Evolutionary conservation across 2,113 vertebrate genomes (phyloP), one percentile per base, ranked within the genome.

Genomic region (Eira barbara): DNA sequence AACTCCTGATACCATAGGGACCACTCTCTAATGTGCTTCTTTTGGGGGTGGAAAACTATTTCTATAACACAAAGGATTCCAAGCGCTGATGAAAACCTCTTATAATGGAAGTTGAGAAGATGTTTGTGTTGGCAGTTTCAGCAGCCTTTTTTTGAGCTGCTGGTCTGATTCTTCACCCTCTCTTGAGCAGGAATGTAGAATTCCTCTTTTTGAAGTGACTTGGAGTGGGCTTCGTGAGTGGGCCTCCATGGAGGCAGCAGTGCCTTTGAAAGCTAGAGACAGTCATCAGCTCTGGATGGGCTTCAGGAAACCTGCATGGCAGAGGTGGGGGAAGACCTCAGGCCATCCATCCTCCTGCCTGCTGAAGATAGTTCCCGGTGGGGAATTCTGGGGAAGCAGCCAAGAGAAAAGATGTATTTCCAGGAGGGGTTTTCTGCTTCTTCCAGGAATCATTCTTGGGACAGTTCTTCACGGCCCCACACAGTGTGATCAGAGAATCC

Each of bases 351-450:
- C 93, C 97, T 97, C 86, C 95, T 93, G 91, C 96, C 39, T 67
- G 96, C 74, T 93, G 74, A 85, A 61, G 85, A 95, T 74, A 93
- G 91, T 84, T 98, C 96, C 96, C 74, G 10, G 61, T 59, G 82
- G 97, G 94, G 93, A 87, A 89, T 93, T 98, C 96, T 97, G 98
- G 98, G 98, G 97, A 91, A 55, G 91, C 74, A 97, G 98, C 98
- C 98, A 98, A 97, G 82, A 95, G 89, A 80, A 93, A 98, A 98
- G 97, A 98, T 97, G 84, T 93, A 98, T 97, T 98, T 98, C 82
- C 95, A 97, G 95, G 89, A 97, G 98, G 96, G 93, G 49, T 92
- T 97, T 96, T 97, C 91, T 91, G 86, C 83, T 81, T 97, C 93
- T 98, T 98, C 97, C 97, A 98, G 96, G 96, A 98, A 97, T 97